Percentiles rank a stretch among this genome's conserved stretches.
phyloP scores from a whole-genome alignment of 30 jellyfish, hydroid and myxozoan genomes.

The Aurelia coerulea region DNA sequence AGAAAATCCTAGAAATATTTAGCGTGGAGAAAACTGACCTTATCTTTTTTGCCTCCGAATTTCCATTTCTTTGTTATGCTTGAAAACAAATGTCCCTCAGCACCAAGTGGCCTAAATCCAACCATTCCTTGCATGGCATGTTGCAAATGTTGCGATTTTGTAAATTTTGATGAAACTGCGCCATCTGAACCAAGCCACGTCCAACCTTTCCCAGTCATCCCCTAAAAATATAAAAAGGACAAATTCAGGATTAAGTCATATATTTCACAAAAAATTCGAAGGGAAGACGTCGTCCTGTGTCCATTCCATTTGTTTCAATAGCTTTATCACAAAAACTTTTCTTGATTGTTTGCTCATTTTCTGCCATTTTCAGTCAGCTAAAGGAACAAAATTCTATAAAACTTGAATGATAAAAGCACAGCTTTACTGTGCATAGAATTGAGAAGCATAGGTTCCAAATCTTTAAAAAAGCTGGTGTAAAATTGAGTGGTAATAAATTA shows the following conservation, averaged over 20 bases:
- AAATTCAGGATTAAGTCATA: background rate
- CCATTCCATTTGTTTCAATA: too few species aligned
- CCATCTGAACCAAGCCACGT: constrained; percentile 98
- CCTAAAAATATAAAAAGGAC: constrained; percentile 40
- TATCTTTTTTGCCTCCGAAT: background rate
- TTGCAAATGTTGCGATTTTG: constrained; percentile 82
- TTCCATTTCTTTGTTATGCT: constrained; percentile 63
- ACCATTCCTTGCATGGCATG: constrained; percentile 98
- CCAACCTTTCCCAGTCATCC: constrained; percentile 99
- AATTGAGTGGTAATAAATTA: too few species aligned
- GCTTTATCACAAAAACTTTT: too few species aligned
- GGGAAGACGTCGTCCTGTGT: too few species aligned
- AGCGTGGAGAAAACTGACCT: constrained; percentile 8
- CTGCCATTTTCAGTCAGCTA: too few species aligned
- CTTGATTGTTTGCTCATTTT: too few species aligned
- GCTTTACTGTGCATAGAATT: too few species aligned
- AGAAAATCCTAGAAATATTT: too few species aligned
- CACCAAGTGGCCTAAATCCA: constrained; percentile 87
- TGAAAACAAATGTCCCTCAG: constrained; percentile 61
- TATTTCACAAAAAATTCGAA: background rate
- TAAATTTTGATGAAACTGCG: constrained; percentile 84
- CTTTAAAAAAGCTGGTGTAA: too few species aligned
- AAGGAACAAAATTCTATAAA: too few species aligned
- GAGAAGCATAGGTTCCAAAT: too few species aligned
- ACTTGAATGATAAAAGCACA: too few species aligned